Evolutionary conservation across 2,797 vertebrate species (phyloP), one percentile per base, ranked within the genome.

Genomic region (Podarcis siculus): DNA sequence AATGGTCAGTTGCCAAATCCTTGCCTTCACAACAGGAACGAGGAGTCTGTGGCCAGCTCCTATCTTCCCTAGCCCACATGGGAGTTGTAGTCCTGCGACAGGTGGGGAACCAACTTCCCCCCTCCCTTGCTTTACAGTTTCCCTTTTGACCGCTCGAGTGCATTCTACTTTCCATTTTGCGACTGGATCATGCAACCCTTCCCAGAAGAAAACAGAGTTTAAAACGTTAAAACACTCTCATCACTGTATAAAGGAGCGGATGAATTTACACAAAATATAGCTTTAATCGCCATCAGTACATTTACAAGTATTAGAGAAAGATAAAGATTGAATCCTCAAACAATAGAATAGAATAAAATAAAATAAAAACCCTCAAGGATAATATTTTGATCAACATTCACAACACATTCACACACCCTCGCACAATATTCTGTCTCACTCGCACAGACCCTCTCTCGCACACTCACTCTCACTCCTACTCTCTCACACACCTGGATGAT

Each of bases 91-190:
- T 73, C 32, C 32, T 7, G 72, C 6, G 2, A 37, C 32, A 21
- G 19, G 3, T 32, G 35, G 32, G 35, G 32, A 2, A 17, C 32
- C 17, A 35, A 35, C 2, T 13, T 5, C 35, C 17, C 27, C n/a
- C 15, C 4, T 32, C 32, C 35, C 32, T 1, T 37, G 19, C 5
- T 64, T 64, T 19, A 21, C n/a, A 86, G 96, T 98, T 96, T 98
- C 98, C 98, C 98, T 99, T 99, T 98, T 97, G 95, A 97, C 96
- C 98, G 95, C 96, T 98, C 98, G n/a, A 99, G 98, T 99, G 98
- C 98, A 98, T 98, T 97, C 95, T 97, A 95, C 97, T 97, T 95
- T 73, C 95, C 94, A 97, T 97, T 95, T 97, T 96, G 95, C 93
- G 94, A 15, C 3, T 55, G 95, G 95, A 97, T 97, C 94, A 96